Base-by-base conservation (phyloP, 2,888 invertebrate species). In the Drosophila mercatorum region DNA sequence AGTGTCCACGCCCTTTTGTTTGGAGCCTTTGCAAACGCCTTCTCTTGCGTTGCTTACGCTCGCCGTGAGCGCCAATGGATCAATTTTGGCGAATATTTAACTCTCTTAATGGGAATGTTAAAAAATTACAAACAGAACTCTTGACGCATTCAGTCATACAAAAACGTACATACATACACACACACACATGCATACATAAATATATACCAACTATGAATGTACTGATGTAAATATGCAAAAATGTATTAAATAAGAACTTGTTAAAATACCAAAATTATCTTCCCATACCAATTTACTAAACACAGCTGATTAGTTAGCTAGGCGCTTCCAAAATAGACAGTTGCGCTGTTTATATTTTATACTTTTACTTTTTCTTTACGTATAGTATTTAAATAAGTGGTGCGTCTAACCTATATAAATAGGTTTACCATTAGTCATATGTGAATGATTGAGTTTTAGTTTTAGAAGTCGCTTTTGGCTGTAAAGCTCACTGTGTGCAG, bases 11-110 rank as follows among this genome's bases (percentile, higher is more conserved):
- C 72, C 74, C 57, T 75, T 75, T 70, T 68, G 34, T 66, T 70
- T 78, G 68, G 90, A 88, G 88, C 88, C 77, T 71, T 75, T 86
- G 89, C 91, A 90, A 90, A 89, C 90, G 91, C 90, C 73, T 68
- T 87, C 87, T 74, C 66, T 79, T 67, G 88, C 89, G 90, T 80
- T 89, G 89, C 88, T 82, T 67, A 64, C 80, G 85, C 86, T 81
- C 90, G 81, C 69, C 51, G 71, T 36, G 43, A 74, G 65, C 56
- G 78, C 73, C 83, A 78, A 36, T 46, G 90, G 76, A 89, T 90
- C 89, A 90, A 91, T 91, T 89, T 90, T 91, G 91, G 68, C 71
- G 70, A 68, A 52, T 82, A 28, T 68, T 53, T 52, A n/a, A 28
- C 38, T 60, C 62, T 52, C 63, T 64, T 44, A 56, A 47, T 12